Base-by-base conservation (phyloP, 2,797 vertebrate genomes). In the Petrocephalus schoutedeni region DNA sequence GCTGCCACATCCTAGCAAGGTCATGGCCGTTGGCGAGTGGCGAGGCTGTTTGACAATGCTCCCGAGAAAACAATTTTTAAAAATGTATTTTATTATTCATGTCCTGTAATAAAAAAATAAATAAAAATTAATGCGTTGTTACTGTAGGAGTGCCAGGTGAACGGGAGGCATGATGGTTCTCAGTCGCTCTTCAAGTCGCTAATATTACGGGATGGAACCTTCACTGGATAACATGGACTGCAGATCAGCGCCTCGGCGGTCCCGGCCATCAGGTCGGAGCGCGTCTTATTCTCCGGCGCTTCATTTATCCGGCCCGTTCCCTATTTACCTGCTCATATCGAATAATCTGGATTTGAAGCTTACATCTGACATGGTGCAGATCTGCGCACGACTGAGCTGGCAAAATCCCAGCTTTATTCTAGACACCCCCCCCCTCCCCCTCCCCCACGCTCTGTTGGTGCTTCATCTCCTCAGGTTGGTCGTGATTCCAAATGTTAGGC, bases 1-100 rank as follows among this genome's bases (percentile, higher is more conserved):
- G 93, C 92, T 94, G 91, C 93, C 87, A 82, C 88, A 90, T 91
- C 92, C 91, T 93, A 94, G 94, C 94, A 93, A 95, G 94, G 94
- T 95, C 93, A 92, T 82, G 92, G 91, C 93, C 94, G 94, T 93
- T 93, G 92, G 92, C 87, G 90, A 91, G 92, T 92, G 93, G 92
- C 92, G 92, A 93, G 91, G 91, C 92, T 58, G 86, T 88, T 89
- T 91, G 87, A 90, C 93, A 92, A 94, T 93, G 91, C 92, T 91
- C 89, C 90, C 89, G 91, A 92, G 92, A 91, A 94, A 93, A 91
- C 91, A 87, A 88, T 91, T 93, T 95, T 91, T 90, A 91, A 95
- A 8, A 74, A 77, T 10, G 23, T 64, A 21, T 64, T 28, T 53
- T 53, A 51, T 83, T 83, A 49, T 83, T 83, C 53, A 21, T 53